Evolutionary conservation across 2,797 vertebrate genomes (phyloP).

Genomic region (Orientallactaga sibirica): DNA sequence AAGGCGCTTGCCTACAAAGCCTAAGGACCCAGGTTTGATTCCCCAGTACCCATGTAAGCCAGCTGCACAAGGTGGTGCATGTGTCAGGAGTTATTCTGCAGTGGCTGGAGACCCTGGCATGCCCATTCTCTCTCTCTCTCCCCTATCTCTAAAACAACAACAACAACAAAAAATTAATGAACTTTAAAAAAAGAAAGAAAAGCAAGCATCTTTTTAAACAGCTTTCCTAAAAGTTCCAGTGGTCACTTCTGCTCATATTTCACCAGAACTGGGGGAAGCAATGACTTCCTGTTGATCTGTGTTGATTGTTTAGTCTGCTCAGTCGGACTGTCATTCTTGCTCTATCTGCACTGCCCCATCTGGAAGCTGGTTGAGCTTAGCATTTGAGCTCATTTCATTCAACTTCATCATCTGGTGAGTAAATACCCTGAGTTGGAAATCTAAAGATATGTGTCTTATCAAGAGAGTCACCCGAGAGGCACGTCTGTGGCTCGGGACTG

Average conservation of each 20-base stretch:
- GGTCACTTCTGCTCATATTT: not conserved
- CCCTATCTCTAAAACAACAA: too few relatives aligned
- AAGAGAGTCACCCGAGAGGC: not conserved
- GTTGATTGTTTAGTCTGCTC: not conserved
- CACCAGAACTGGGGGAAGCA: not conserved
- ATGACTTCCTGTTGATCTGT: not conserved
- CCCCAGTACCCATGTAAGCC: too few relatives aligned
- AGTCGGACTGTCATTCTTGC: not conserved
- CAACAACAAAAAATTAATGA: too few relatives aligned
- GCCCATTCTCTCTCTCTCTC: too few relatives aligned
- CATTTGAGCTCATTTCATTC: not conserved
- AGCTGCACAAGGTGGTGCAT: too few relatives aligned
- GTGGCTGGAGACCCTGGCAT: too few relatives aligned
- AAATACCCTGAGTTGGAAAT: not conserved
- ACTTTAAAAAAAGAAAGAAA: too few relatives aligned
- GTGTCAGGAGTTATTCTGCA: too few relatives aligned
- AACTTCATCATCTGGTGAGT: not conserved
- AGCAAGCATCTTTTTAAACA: not conserved
- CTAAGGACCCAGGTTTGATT: too few relatives aligned
- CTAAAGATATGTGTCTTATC: not conserved
- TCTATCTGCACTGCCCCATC: not conserved
- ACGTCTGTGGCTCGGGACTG: not conserved
- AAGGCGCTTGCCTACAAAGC: too few relatives aligned
- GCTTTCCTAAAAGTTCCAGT: not conserved
- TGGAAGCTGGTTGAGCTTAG: not conserved